Conservation (phyloP, 2,888 invertebrate species). For the Masnerella sp. region DNA sequence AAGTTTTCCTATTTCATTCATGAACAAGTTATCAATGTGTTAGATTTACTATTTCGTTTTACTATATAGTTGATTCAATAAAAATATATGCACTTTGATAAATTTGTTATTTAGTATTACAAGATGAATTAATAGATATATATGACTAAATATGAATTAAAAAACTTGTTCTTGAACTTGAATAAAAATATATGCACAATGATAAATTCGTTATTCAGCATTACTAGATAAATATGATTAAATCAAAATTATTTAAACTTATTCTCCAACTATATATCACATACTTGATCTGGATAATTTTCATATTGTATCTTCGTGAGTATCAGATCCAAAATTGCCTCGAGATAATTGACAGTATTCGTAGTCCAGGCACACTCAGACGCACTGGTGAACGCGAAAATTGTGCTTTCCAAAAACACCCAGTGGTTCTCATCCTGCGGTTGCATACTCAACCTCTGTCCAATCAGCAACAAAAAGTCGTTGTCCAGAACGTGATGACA, state of each 20-base stretch:
- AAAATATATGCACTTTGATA: too few relatives aligned
- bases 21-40: too few relatives aligned
- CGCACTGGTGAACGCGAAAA: conserved; percentile 80
- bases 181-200: too few relatives aligned
- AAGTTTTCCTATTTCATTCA: too few relatives aligned
- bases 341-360: conserved; percentile 76
- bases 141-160: too few relatives aligned
- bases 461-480: conserved; percentile 85
- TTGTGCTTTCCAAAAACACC: conserved; percentile 79
- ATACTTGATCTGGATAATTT: conserved; percentile 72
- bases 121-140: too few relatives aligned
- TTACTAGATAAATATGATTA: neutral
- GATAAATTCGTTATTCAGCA: too few relatives aligned
- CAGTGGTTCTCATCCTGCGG: conserved; percentile 79
- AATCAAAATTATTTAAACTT: neutral
- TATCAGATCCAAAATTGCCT: conserved; percentile 78
- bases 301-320: conserved; percentile 71
- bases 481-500: conserved; percentile 90
- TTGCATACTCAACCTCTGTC: conserved; percentile 81
- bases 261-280: neutral
- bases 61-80: too few relatives aligned
- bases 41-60: too few relatives aligned
- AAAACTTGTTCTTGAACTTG: too few relatives aligned
- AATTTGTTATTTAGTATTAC: too few relatives aligned
- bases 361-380: conserved; percentile 78